Evolutionary conservation across 1,140 invertebrate species (phyloP), one percentile per base, ranked within the genome.

Genomic region (Drosophila subpulchrella): DNA sequence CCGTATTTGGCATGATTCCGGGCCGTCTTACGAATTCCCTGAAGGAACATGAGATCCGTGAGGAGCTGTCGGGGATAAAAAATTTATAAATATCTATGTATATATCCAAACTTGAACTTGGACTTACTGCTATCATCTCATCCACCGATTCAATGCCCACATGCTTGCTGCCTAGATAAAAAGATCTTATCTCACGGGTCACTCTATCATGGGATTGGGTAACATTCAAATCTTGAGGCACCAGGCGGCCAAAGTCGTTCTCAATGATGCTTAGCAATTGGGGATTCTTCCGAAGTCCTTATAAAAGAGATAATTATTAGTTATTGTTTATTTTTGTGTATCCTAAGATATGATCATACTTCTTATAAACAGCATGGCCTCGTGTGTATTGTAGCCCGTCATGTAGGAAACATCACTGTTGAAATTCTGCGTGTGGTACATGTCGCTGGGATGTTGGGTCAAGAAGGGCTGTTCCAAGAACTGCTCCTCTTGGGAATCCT

Each of bases 11-110:
- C 93, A 57, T 94, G 93, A 8, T 93, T 88, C 7, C 92, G 89
- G 0, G 93, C 77, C 0, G 93, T 94, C 10, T 93, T 92, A 6
- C 93, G 68, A 0, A 93, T 85, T n/a, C 93, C 93, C 17, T 94
- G 91, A 27, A 94, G 86, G 78, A 94, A 94, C 94, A 94, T 94
- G n/a, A 94, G 91, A 81, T 94, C 94, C 36, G 94, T 94, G 66
- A 94, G 93, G 17, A 94, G 84, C 89, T 83, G 42, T 65, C 42
- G 44, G 2, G 4, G 2, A 12, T 0, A 48, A 8, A 7, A 4
- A 2, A 6, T 36, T 2, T 8, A 47, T n/a, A 27, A 12, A 6
- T 13, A n/a, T 34, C 2, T 11, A 1, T n/a, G 8, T 7, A 2
- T 30, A 38, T 13, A 38, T 15, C 1, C 0, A 44, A 11, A 20